Evolutionary conservation across 2,797 vertebrate genomes (phyloP), one percentile per base, ranked within the genome.

Genomic region (Clarias fuscus): DNA sequence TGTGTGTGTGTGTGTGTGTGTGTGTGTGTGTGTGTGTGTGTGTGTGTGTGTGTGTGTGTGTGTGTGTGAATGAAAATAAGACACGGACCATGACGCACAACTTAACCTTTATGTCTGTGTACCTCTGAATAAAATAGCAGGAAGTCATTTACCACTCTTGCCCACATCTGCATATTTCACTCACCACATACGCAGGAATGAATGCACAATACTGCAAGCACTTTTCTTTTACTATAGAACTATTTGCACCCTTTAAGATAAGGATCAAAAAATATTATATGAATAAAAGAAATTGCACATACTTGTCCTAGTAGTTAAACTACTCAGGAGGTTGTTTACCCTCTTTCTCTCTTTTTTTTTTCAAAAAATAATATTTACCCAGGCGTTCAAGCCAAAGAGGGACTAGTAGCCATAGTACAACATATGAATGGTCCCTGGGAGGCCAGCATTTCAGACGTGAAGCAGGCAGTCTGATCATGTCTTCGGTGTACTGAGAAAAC

Each of bases 101-200:
- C 27, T 40, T 84, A 67, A 56, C 82, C 76, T 84, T 73, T 81
- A 59, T 75, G 14, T 71, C 75, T n/a, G 20, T 64, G 22, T 48
- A 40, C 68, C 76, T 73, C 43, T 40, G 81, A 87, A 87, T 80
- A 84, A 73, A 80, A 79, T 40, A 20, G 62, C 27, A 56, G 48
- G 40, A 67, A 58, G 64, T 67, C 64, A 71, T 72, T 84, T 48
- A 56, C 43, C 76, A 73, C 58, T 62, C 58, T 37, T 80, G 59
- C 58, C n/a, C 43, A 13, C 8, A 5, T 53, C 37, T 85, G 20
- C 22, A 10, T 71, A 65, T 76, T 53, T 70, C 75, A 67, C 33
- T 56, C 59, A 48, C 59, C 56, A 70, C 30, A 56, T 73, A 64
- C 5, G 10, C 40, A 85, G 7, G 48, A 5, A n/a, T 53, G 62